A percentile compares a stretch with the other conserved stretches of the same genome.
Evolutionary conservation across 2,888 invertebrate genomes (phyloP).

Genomic region (Bugulina stolonifera): DNA sequence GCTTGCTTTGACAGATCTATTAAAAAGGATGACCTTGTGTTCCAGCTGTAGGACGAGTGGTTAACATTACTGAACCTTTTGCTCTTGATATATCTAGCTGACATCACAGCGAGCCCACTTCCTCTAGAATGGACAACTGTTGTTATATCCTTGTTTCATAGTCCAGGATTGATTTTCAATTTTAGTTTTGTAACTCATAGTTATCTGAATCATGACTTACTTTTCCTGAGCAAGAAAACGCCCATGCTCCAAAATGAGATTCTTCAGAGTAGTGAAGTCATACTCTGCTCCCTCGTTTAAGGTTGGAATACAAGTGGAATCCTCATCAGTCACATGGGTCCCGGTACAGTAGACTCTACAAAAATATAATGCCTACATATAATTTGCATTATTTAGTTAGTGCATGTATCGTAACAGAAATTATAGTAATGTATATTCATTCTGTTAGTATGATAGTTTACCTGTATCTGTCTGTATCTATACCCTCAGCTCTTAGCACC

Average conservation of each 20-base stretch:
- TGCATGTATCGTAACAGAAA: too few species aligned
- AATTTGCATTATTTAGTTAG: too few species aligned
- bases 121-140: too few species aligned
- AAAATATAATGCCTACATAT: too few species aligned
- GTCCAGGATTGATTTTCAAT: too few species aligned
- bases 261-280: background rate
- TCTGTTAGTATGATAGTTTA: too few species aligned
- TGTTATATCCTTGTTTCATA: too few species aligned
- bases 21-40: background rate
- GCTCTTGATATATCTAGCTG: background rate
- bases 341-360: slow-evolving; percentile 12
- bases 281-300: background rate
- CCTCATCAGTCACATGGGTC: background rate
- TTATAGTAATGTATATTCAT: too few species aligned
- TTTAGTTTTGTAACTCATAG: too few species aligned
- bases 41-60: background rate
- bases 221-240: background rate
- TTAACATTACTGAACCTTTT: background rate
- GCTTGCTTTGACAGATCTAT: background rate
- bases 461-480: slow-evolving; percentile 7
- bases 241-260: background rate
- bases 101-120: too few species aligned
- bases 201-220: background rate
- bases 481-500: background rate
- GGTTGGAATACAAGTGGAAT: background rate